These are phyloP conservation scores for Adelges cooleyi DNA, from an alignment of 1,140 invertebrate species.

Conservation along the genomic window DNA sequence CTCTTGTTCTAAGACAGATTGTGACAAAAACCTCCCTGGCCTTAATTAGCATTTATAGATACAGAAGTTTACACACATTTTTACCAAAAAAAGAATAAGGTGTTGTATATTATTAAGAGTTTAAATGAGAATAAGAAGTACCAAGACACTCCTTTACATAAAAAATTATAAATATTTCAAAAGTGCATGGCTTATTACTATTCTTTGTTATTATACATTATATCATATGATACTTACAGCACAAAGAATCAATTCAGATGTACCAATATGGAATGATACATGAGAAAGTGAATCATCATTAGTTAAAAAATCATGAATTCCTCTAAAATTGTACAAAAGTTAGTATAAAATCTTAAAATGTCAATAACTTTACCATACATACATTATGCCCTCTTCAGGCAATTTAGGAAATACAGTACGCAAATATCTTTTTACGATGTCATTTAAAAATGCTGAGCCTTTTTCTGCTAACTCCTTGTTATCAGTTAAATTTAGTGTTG, in stretches of 20 bases:
- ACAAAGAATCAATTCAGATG: conserved; percentile 66
- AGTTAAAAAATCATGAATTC: conserved; percentile 52
- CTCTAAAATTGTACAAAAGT: conserved; percentile 37
- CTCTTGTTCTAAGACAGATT: too few relatives aligned
- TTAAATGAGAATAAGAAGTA: too few relatives aligned
- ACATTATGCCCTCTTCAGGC: conserved; percentile 56
- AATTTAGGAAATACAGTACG: conserved; percentile 53
- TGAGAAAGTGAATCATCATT: conserved; percentile 53
- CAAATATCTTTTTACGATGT: conserved; percentile 49
- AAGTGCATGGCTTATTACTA: too few relatives aligned
- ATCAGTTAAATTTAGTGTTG: conserved; percentile 46
- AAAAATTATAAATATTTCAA: too few relatives aligned
- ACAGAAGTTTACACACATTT: too few relatives aligned
- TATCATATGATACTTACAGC: conserved; percentile 55
- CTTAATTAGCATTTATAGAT: too few relatives aligned
- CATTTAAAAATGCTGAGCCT: conserved; percentile 50
- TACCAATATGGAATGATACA: conserved; percentile 60
- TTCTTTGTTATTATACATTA: too few relatives aligned
- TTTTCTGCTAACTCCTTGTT: conserved; percentile 55
- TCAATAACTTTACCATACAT: conserved; percentile 35
- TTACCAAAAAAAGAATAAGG: too few relatives aligned
- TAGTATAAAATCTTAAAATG: neutral
- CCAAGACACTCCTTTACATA: too few relatives aligned
- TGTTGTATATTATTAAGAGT: too few relatives aligned
- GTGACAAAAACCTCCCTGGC: too few relatives aligned